Evolutionary conservation across 2,797 vertebrate species (phyloP).

Genomic region (Dermochelys coriacea): DNA sequence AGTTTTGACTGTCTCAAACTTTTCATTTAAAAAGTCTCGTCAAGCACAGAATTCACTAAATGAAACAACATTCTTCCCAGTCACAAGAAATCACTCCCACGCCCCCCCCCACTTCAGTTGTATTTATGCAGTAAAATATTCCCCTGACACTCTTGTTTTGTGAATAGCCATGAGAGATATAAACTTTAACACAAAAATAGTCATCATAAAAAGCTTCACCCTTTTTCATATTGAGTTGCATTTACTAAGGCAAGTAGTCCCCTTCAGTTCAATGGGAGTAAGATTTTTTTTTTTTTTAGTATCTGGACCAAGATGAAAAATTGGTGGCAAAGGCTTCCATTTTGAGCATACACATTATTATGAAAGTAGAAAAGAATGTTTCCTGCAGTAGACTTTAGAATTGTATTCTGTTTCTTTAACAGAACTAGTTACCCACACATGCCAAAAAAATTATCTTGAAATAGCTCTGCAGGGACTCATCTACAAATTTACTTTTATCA

Average conservation of each 20-base stretch:
- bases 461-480: background rate
- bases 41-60: background rate
- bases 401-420: background rate
- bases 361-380: background rate
- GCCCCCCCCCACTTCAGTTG: accelerated
- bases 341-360: accelerated
- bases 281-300: background rate
- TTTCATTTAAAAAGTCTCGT: background rate
- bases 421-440: background rate
- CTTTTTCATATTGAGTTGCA: background rate
- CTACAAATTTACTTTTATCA: constrained; percentile 30
- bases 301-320: background rate
- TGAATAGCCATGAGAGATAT: background rate
- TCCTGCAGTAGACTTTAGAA: background rate
- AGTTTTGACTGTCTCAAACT: accelerated
- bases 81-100: background rate
- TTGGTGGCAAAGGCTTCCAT: background rate
- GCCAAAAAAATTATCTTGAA: background rate
- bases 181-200: background rate
- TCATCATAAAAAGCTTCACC: background rate
- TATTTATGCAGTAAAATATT: background rate
- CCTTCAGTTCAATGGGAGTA: background rate
- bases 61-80: background rate
- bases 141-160: accelerated
- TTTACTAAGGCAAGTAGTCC: accelerated